phyloP scores from a whole-genome alignment of 2,797 vertebrate genomes.

The Hypotaenidia okinawae region DNA sequence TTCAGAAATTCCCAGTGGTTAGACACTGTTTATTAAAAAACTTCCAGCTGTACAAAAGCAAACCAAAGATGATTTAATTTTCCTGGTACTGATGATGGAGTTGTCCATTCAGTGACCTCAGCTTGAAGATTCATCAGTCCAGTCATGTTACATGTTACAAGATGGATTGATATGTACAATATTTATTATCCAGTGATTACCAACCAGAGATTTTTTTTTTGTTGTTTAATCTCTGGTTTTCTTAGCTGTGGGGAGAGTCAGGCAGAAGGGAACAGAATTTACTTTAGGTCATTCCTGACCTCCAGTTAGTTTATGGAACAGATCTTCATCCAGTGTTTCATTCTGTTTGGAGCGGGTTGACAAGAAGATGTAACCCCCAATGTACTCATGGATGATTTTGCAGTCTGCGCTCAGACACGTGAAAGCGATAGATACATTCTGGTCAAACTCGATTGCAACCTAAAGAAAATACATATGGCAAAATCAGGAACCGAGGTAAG shows the following conservation, averaged over 20 bases:
- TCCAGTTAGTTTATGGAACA: slow-evolving; percentile 96
- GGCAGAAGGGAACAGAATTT: background rate
- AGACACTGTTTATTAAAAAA: background rate
- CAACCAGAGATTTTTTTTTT: background rate
- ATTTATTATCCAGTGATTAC: background rate
- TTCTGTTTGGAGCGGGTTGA: slow-evolving; percentile 98
- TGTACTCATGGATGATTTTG: slow-evolving; percentile 96
- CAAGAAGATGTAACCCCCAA: slow-evolving; percentile 98
- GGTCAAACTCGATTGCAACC: slow-evolving; percentile 97
- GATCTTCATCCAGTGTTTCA: slow-evolving; percentile 93
- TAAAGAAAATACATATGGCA: slow-evolving; percentile 60
- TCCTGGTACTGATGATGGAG: background rate
- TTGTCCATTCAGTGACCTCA: background rate
- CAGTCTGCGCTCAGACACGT: slow-evolving; percentile 91
- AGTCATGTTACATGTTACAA: background rate
- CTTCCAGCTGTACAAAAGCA: background rate
- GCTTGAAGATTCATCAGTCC: background rate
- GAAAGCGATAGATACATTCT: slow-evolving; percentile 90
- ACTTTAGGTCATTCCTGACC: slow-evolving; percentile 87
- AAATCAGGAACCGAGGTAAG: background rate
- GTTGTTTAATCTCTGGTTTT: background rate
- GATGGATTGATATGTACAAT: background rate
- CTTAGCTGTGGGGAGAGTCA: background rate
- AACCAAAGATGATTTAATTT: background rate
- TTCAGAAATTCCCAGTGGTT: background rate